A percentile compares a stretch with the other conserved stretches of the same genome.
Conservation (phyloP, 2,888 invertebrate species). For the Julus scandinavius region DNA sequence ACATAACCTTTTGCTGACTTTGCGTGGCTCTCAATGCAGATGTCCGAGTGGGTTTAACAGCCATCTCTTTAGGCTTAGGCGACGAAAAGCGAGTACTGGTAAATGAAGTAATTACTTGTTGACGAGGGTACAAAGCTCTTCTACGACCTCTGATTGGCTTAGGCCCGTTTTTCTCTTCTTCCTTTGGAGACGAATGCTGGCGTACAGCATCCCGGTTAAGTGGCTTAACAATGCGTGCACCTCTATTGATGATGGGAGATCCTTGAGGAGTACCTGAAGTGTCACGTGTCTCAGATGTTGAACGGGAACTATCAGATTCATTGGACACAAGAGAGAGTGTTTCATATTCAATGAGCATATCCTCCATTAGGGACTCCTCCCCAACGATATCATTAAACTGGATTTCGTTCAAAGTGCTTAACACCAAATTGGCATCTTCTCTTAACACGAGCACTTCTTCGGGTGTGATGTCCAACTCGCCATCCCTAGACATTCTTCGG, state of each 20-base stretch:
- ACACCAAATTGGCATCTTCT: conserved; percentile 71
- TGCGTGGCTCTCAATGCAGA: conserved; percentile 61
- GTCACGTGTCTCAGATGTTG: conserved; percentile 60
- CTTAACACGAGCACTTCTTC: conserved; percentile 69
- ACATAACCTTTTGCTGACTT: conserved; percentile 56
- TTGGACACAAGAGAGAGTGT: conserved; percentile 78
- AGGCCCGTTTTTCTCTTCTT: conserved; percentile 65
- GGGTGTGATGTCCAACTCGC: conserved; percentile 60
- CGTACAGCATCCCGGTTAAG: conserved; percentile 54
- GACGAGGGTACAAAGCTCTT: conserved; percentile 67
- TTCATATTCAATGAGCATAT: conserved; percentile 71
- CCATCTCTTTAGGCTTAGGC: conserved; percentile 57
- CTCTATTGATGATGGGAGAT: conserved; percentile 69
- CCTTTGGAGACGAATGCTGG: conserved; percentile 58
- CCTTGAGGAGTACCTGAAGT: conserved; percentile 60
- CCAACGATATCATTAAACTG: conserved; percentile 62
- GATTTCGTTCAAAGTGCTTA: conserved; percentile 70
- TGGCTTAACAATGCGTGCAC: conserved; percentile 70
- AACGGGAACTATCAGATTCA: conserved; percentile 76
- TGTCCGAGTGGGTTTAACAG: conserved; percentile 62
- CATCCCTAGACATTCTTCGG: conserved; percentile 24
- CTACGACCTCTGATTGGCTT: conserved; percentile 76
- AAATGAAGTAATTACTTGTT: conserved; percentile 55
- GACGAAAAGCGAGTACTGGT: conserved; percentile 59
- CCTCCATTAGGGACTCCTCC: conserved; percentile 65